A percentile compares a stretch with the other conserved stretches of the same genome.
phyloP scores from a whole-genome alignment of 2,888 invertebrate genomes.

The Cerastoderma edule region DNA sequence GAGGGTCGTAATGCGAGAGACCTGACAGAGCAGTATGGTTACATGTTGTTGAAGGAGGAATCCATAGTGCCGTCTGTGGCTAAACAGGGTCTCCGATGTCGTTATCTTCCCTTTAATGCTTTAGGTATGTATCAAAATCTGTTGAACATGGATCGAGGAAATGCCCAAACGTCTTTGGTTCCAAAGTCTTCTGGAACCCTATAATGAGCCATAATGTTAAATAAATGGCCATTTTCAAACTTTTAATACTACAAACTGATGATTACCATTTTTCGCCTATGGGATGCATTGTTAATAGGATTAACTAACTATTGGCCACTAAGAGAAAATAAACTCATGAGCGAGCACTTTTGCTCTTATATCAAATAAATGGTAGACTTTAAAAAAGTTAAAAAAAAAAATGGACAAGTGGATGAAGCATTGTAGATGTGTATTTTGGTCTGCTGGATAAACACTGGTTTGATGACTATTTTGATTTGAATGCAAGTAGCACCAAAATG shows the following conservation, averaged over 20 bases:
- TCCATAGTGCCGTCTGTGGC: slow-evolving; percentile 56
- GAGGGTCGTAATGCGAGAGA: slow-evolving; percentile 60
- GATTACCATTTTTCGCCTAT: neutral
- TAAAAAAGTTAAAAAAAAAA: too few species aligned
- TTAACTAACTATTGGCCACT: neutral
- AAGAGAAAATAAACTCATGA: too few species aligned
- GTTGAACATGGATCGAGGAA: neutral
- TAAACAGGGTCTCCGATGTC: slow-evolving; percentile 66
- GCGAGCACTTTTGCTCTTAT: too few species aligned
- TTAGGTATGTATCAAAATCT: slow-evolving; percentile 66
- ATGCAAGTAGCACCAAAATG: too few species aligned
- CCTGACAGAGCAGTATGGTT: slow-evolving; percentile 73
- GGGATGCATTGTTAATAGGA: neutral
- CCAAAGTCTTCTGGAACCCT: neutral
- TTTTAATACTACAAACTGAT: neutral
- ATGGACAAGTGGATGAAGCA: too few species aligned
- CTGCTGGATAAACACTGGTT: too few species aligned
- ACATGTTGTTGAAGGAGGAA: slow-evolving; percentile 55
- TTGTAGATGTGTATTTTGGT: too few species aligned
- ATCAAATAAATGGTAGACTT: too few species aligned
- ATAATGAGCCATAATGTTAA: neutral
- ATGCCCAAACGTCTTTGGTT: too few species aligned
- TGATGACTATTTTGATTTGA: too few species aligned
- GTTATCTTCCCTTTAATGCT: slow-evolving; percentile 56
- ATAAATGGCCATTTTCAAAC: too few species aligned